Evolutionary conservation across 2,888 invertebrate genomes (phyloP), one percentile per base, ranked within the genome.

Genomic region (Creontiades dilutus): DNA sequence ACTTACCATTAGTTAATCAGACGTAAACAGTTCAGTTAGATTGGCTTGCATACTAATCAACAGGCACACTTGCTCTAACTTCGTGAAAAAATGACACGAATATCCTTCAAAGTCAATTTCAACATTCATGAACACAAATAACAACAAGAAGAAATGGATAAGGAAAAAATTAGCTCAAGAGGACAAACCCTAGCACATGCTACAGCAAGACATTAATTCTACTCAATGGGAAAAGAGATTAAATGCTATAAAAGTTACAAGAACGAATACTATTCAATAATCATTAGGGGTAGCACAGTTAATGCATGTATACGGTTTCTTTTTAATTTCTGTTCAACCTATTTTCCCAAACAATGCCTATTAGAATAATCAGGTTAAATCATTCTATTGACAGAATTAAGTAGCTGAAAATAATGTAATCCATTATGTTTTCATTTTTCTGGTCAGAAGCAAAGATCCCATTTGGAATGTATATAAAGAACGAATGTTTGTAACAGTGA

Each of bases 21-120:
- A 81, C 4, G 81, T 81, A 13, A 81, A 81, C 48, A 80, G 46
- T 61, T 48, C 81, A 19, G 81, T 48, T 47, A 81, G 81, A 47
- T 81, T 81, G 81, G 46, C 81, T 81, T 81, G 81, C 81, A 81
- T 81, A n/a, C 81, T 76, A 81, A 37, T 37, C 47, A 48, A 81
- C 81, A 81, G 81, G 81, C 81, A 80, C 80, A 81, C 46, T 81
- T 48, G 81, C 48, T 81, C 81, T 81, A 81, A 46, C 47, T 23
- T 46, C 46, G 81, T 81, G 81, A 81, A 81, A 81, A 14, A 48
- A 81, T 48, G 47, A 81, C 48, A 81, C 81, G 46, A 23, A 48
- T 48, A 23, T 61, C 19, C 81, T 48, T 81, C 19, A n/a, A 81
- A 47, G 47, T 81, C 47, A 23, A 47, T 81, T 81, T 46, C 19